Evolutionary conservation across 2,888 invertebrate species (phyloP), one percentile per base, ranked within the genome.

Genomic region (Gortyna flavago): DNA sequence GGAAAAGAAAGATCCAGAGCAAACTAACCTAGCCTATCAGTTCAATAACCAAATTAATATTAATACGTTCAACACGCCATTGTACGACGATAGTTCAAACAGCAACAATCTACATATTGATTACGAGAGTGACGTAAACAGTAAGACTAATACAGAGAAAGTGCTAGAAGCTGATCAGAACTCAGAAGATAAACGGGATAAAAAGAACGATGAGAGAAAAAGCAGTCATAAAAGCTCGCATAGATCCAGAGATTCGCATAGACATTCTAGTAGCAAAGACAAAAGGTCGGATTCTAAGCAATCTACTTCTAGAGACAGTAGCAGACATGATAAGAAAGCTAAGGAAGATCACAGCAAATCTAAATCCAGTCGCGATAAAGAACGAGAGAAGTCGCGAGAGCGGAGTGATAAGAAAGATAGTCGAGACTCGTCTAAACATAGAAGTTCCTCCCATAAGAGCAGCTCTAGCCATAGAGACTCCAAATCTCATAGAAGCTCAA

Each of bases 121-220:
- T 89, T 96, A 96, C 72, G 96, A 96, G 90, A 96, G 96, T 88
- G 96, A 96, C 84, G 94, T 93, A 4, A 97, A 97, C 72, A 96
- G 96, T 85, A 97, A 97, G 89, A 92, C 90, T n/a, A 95, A 94
- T 81, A 89, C 87, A 32, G 96, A 95, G 48, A 96, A 96, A 88
- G 68, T 86, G n/a, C 86, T 87, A 4, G 95, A 95, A 88, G 87
- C 87, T 16, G 95, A 96, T 62, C 87, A 84, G 82, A 95, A 92
- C 84, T 93, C 94, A 0, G 92, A 93, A 81, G 95, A 95, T 57
- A 96, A 92, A 79, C 96, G 94, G 79, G 95, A 94, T 29, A 91
- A 91, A 71, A 96, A 95, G 83, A 82, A 80, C 25, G 94, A 95
- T 29, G 96, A 96, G 0, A 95, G 90, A 77, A 96, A 90, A 81